Evolutionary conservation across 2,888 invertebrate genomes (phyloP).

Genomic region (Ferrisia virgata): DNA sequence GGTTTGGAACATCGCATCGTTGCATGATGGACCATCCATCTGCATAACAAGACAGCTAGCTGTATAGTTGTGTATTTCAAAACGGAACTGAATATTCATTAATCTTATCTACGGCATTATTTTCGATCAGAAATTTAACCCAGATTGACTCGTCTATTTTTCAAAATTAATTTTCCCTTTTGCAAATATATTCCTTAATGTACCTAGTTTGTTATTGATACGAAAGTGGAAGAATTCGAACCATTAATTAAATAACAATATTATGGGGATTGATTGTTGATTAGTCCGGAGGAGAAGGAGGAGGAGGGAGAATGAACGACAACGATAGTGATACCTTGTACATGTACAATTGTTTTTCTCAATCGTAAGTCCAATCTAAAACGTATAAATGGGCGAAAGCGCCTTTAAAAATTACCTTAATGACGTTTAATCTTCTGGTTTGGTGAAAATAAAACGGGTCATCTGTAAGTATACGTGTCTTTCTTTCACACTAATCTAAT

Average conservation of each 20-base stretch:
- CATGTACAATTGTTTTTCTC: background rate
- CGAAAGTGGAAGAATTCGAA: background rate
- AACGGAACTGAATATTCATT: background rate
- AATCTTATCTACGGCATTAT: background rate
- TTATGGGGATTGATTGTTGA: background rate
- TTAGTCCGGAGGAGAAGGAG: background rate
- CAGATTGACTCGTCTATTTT: no score
- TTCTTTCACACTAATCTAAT: background rate
- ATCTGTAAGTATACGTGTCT: background rate
- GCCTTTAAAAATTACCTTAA: conserved; percentile 14
- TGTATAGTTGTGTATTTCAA: no score
- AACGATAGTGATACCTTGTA: no score
- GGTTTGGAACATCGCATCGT: no score
- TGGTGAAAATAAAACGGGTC: background rate
- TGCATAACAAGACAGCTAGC: no score
- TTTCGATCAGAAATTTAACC: background rate
- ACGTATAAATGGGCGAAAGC: conserved; percentile 20
- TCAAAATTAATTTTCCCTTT: no score
- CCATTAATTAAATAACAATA: background rate
- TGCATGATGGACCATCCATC: no score
- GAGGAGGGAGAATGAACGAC: background rate
- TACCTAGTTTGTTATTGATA: background rate
- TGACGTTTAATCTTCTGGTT: conserved; percentile 13
- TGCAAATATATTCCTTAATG: no score
- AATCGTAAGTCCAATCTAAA: no score